Evolutionary conservation across 2,113 vertebrate species (phyloP).

Genomic region (Peromyscus maniculatus): DNA sequence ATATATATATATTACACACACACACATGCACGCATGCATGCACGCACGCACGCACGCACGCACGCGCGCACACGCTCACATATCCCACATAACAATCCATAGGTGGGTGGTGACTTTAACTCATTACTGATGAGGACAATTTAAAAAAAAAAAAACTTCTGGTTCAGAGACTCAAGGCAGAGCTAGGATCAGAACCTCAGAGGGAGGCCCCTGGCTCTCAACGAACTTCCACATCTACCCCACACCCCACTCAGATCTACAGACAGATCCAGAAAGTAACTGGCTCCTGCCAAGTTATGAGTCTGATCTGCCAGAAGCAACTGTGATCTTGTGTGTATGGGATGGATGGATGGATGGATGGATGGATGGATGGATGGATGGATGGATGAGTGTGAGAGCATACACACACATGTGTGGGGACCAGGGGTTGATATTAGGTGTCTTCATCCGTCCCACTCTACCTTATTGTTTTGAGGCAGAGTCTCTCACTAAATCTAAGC

Average conservation of each 20-base stretch:
- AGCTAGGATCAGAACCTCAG: neutral
- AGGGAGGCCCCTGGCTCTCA: too few species aligned
- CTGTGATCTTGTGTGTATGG: neutral
- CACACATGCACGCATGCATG: too few species aligned
- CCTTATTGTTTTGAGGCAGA: neutral
- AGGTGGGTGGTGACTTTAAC: neutral
- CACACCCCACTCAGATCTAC: neutral
- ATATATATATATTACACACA: too few species aligned
- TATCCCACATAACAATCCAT: neutral
- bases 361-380: too few species aligned
- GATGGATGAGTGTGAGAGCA: too few species aligned
- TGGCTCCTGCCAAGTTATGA: neutral
- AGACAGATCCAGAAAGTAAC: conserved; percentile 9
- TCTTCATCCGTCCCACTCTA: neutral
- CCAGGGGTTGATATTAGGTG: neutral
- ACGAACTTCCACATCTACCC: neutral
- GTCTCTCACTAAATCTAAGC: neutral
- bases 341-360: neutral
- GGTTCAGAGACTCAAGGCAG: neutral
- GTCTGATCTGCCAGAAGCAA: conserved; percentile 48
- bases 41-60: too few species aligned
- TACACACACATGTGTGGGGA: neutral
- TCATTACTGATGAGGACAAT: neutral
- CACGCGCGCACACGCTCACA: too few species aligned
- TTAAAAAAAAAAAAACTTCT: neutral